Conservation (phyloP, 2,888 invertebrate genomes). For the Lasiommata megera region DNA sequence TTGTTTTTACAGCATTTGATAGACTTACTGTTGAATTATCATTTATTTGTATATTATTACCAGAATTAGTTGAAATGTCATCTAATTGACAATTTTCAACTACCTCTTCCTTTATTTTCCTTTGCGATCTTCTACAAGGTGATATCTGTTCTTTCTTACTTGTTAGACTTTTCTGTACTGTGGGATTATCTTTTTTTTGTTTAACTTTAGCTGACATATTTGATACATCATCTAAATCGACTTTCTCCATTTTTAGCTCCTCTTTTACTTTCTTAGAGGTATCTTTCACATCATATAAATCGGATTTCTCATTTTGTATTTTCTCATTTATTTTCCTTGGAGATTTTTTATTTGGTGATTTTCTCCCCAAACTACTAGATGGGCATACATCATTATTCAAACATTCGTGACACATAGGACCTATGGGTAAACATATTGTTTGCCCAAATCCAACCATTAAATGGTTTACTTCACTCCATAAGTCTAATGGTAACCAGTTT, state of each 20-base stretch:
- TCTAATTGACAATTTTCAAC: background rate
- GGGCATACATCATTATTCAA: constrained; percentile 93
- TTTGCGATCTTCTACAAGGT: background rate
- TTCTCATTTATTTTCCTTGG: constrained; percentile 33
- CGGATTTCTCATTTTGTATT: constrained; percentile 33
- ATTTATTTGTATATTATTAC: background rate
- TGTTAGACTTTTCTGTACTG: background rate
- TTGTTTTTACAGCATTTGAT: background rate
- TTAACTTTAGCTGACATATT: constrained; percentile 22
- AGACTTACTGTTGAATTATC: background rate
- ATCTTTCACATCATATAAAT: constrained; percentile 21
- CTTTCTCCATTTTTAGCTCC: no score
- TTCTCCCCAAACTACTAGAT: constrained; percentile 67
- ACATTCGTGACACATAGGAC: constrained; percentile 92
- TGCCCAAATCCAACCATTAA: constrained; percentile 99
- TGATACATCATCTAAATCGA: no score
- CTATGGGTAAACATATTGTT: constrained; percentile 91
- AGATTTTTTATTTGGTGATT: constrained; percentile 53
- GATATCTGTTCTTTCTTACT: background rate
- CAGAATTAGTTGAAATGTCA: background rate
- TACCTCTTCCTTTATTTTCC: background rate
- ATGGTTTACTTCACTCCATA: constrained; percentile 94
- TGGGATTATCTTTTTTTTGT: background rate
- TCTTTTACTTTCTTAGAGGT: no score
- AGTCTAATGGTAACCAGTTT: constrained; percentile 91